phyloP scores from a whole-genome alignment of 2,113 vertebrate genomes.

The Callopanchax toddi region DNA sequence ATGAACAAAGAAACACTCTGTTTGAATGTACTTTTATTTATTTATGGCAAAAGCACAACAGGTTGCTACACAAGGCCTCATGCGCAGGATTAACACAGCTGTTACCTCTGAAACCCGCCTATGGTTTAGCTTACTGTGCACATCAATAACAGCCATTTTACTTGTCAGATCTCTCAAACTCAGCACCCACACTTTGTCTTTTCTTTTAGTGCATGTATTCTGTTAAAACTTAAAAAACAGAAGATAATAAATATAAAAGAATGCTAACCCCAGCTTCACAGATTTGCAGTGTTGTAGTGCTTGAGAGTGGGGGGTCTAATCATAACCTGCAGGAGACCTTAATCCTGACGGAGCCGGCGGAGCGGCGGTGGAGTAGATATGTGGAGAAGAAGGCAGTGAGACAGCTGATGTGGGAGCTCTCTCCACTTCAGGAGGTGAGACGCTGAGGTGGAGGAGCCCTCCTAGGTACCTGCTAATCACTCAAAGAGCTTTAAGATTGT shows the following conservation, averaged over 20 bases:
- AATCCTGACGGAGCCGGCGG: slow-evolving; percentile 46
- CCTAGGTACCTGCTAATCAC: slow-evolving; percentile 48
- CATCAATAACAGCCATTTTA: slow-evolving; percentile 12
- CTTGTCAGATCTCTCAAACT: slow-evolving; percentile 7
- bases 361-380: slow-evolving; percentile 10
- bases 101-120: slow-evolving; percentile 38
- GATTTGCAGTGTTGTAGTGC: too few relatives aligned
- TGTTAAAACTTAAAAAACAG: neutral
- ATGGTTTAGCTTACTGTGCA: slow-evolving; percentile 34
- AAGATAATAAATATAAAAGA: neutral
- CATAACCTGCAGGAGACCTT: slow-evolving; percentile 38
- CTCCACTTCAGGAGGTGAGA: slow-evolving; percentile 28
- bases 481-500: slow-evolving; percentile 69
- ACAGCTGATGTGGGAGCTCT: slow-evolving; percentile 67
- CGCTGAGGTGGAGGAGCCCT: slow-evolving; percentile 27
- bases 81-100: slow-evolving; percentile 55
- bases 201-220: slow-evolving; percentile 8
- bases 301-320: slow-evolving; percentile 38
- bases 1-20: neutral
- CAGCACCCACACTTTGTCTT: slow-evolving; percentile 8
- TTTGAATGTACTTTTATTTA: slow-evolving; percentile 61
- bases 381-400: slow-evolving; percentile 73
- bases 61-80: slow-evolving; percentile 66
- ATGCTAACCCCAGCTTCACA: slow-evolving; percentile 17
- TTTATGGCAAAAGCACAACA: slow-evolving; percentile 74